Conservation (phyloP, 35 echinoderm and acorn worm species). For the Apostichopus japonicus region DNA sequence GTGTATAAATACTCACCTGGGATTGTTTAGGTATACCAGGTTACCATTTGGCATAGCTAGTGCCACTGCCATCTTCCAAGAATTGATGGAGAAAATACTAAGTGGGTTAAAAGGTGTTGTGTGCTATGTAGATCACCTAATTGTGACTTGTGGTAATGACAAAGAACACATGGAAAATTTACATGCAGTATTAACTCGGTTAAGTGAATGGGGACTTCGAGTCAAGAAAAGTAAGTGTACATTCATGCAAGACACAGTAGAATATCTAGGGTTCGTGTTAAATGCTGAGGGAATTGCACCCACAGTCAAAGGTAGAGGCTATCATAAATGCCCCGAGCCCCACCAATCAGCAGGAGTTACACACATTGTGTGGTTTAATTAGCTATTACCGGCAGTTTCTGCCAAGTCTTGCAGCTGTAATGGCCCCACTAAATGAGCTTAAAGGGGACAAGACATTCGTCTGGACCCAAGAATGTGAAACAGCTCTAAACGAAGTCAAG, state of each 20-base stretch:
- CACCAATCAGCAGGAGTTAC: conserved; percentile 16
- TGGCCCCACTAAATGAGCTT: conserved; percentile 26
- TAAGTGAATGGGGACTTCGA: neutral
- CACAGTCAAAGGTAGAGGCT: neutral
- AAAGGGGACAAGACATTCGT: neutral
- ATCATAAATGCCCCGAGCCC: conserved; percentile 27
- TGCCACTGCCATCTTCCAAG: conserved; percentile 28
- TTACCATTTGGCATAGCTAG: conserved; percentile 11
- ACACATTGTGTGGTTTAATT: conserved; percentile 27
- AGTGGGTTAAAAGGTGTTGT: neutral
- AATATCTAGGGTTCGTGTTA: conserved; percentile 10
- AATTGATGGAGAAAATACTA: neutral
- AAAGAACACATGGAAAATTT: neutral
- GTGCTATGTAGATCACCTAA: conserved; percentile 27
- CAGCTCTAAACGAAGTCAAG: conserved; percentile 15
- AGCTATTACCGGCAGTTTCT: conserved; percentile 52
- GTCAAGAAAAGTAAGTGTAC: neutral
- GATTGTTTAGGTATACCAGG: conserved; percentile 21
- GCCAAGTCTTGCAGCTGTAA: conserved; percentile 32
- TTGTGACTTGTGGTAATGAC: conserved; percentile 1
- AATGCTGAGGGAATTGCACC: neutral
- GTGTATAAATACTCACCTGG: conserved; percentile 25
- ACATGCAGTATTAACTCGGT: neutral
- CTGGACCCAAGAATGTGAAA: conserved; percentile 29
- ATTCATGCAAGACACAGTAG: neutral